These are phyloP conservation scores for Drosophila lacteicornis DNA, from an alignment of 1,140 invertebrate genomes.

Conservation along the genomic window DNA sequence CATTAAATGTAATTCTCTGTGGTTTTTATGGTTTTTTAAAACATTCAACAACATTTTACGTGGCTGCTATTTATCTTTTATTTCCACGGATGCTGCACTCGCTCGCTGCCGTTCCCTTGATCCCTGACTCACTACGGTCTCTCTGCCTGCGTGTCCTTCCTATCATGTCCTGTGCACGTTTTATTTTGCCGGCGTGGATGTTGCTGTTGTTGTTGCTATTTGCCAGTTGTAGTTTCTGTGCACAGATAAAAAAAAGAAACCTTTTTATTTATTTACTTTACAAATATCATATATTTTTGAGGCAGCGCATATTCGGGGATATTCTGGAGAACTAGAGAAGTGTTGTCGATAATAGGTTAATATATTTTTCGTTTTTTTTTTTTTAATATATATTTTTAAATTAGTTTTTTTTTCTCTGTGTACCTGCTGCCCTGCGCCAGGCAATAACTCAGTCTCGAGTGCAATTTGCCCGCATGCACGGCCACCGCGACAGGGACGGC, in stretches of 20 bases:
- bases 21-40: conserved; percentile 84
- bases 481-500: conserved; percentile 5
- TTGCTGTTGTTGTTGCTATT: conserved; percentile 45
- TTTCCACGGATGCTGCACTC: conserved; percentile 48
- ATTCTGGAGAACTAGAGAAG: no score
- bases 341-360: no score
- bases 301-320: no score
- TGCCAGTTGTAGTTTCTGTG: conserved; percentile 3
- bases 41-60: conserved; percentile 83
- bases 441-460: conserved; percentile 82
- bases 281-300: no score
- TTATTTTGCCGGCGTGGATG: conserved; percentile 8
- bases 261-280: no score
- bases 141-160: neutral
- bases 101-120: neutral
- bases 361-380: no score
- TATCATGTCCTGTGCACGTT: conserved; percentile 38
- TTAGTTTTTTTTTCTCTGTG: conserved; percentile 27
- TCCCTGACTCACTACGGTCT: neutral
- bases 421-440: conserved; percentile 54
- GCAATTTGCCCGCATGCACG: conserved; percentile 66
- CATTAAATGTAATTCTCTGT: conserved; percentile 83
- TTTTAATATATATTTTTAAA: neutral
- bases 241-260: neutral
- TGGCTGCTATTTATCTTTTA: conserved; percentile 83